Evolutionary conservation across 1,140 invertebrate species (phyloP), one percentile per base, ranked within the genome.

Genomic region (Notospermus geniculatus): DNA sequence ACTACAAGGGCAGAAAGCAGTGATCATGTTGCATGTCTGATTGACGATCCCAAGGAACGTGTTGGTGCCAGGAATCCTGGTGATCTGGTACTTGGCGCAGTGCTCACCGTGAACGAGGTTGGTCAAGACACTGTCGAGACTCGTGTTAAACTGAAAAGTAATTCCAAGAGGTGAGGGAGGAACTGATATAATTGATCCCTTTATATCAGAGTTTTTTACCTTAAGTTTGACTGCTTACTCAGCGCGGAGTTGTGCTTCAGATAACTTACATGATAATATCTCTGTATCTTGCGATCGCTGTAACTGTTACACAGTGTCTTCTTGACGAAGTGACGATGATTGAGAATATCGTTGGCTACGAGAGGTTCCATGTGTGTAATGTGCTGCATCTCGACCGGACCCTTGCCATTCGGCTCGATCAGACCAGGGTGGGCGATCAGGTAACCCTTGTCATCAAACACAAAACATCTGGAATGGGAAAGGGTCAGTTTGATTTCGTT

Each of bases 361-460:
- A 91, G 82, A 0, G 90, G 87, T 77, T 93, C 91, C 79, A 90
- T 88, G 73, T 93, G 90, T 0, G 91, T 92, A 25, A 93, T 85
- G 73, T 93, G 91, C 71, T 89, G 89, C 68, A 87, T 88, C 78
- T 89, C 91, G 22, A 87, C 86, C 56, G 85, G 79, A 39, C 76
- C 78, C 63, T 74, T 69, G 78, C 60, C 84, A 83, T 70, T 84
- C 0, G 89, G 85, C 71, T 91, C 87, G 71, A 92, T 82, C 57
- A 94, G 79, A 29, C 88, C 87, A 7, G 91, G 92, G 84, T 96
- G 93, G 1, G 90, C 90, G 29, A 96, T 85, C 36, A 96, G 79
- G 78, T 94, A 95, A 0, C 93, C 93, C 67, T 88, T 86, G 73
- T 95, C 90, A 77, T 96, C 92, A 86, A 95, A 90, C 15, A 97